These are phyloP conservation scores for Gallinago undulata DNA, from an alignment of 2,113 vertebrate genomes.

Conservation along the genomic window DNA sequence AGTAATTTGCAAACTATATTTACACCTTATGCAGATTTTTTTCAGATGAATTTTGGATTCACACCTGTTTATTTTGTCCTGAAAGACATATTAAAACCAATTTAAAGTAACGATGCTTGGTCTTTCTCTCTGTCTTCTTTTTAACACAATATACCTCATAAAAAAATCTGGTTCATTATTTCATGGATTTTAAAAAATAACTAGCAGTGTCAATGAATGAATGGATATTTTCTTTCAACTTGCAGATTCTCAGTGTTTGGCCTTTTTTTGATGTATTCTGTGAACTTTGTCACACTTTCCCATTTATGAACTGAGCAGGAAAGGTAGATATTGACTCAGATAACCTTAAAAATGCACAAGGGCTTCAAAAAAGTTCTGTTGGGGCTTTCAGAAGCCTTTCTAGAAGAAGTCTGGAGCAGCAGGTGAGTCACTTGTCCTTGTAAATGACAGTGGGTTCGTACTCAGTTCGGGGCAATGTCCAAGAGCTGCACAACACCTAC, in stretches of 20 bases:
- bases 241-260: neutral
- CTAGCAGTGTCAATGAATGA: neutral
- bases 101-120: slow-evolving; percentile 15
- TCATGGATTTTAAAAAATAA: neutral
- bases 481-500: neutral
- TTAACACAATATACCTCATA: neutral
- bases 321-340: neutral
- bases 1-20: slow-evolving; percentile 6
- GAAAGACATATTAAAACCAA: slow-evolving; percentile 34
- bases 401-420: neutral
- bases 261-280: neutral
- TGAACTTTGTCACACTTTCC: neutral
- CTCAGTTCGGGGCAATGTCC: neutral
- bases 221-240: neutral
- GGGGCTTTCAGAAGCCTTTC: neutral
- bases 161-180: neutral
- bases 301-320: neutral
- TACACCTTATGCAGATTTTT: neutral
- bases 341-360: neutral
- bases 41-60: slow-evolving; percentile 28
- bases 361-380: neutral
- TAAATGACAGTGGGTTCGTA: neutral
- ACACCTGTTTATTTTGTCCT: slow-evolving; percentile 32
- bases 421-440: neutral
- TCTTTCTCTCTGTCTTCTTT: neutral